These are phyloP conservation scores for Palythoa grandis DNA, from an alignment of 92 coral and sea anemone species.

Conservation along the genomic window DNA sequence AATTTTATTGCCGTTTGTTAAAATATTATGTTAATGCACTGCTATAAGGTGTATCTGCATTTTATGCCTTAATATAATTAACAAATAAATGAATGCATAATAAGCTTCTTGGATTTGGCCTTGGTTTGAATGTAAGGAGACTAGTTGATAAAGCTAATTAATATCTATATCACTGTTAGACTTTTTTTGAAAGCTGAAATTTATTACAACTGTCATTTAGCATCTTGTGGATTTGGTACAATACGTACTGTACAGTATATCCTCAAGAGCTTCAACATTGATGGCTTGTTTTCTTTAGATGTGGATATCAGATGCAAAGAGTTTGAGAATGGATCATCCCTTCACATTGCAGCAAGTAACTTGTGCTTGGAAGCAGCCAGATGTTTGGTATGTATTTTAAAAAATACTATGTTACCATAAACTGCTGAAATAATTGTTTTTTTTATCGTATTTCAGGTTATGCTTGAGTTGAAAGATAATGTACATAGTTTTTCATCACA, in stretches of 20 bases:
- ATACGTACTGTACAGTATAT: background rate
- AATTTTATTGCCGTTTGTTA: background rate
- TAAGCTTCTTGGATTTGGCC: too few species aligned
- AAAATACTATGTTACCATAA: background rate
- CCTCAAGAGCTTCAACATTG: background rate
- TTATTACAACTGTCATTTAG: too few species aligned
- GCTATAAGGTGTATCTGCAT: background rate
- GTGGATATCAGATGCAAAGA: constrained; percentile 90
- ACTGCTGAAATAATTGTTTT: too few species aligned
- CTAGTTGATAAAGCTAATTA: too few species aligned
- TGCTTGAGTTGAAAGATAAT: too few species aligned
- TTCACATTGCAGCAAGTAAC: constrained; percentile 93
- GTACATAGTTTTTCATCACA: too few species aligned
- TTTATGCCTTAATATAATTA: too few species aligned
- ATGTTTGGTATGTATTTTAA: constrained; percentile 70
- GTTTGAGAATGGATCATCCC: constrained; percentile 93
- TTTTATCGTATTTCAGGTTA: too few species aligned
- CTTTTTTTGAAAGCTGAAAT: too few species aligned
- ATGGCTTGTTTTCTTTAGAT: constrained; percentile 54
- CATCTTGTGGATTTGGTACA: background rate
- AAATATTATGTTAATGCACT: background rate
- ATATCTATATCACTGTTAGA: too few species aligned
- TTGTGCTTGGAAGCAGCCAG: constrained; percentile 92
- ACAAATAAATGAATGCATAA: too few species aligned
- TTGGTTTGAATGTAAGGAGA: too few species aligned